A percentile compares a stretch with the other conserved stretches of the same genome.
Evolutionary conservation across 2,888 invertebrate species (phyloP).

Genomic region (Eremobia ochroleuca): DNA sequence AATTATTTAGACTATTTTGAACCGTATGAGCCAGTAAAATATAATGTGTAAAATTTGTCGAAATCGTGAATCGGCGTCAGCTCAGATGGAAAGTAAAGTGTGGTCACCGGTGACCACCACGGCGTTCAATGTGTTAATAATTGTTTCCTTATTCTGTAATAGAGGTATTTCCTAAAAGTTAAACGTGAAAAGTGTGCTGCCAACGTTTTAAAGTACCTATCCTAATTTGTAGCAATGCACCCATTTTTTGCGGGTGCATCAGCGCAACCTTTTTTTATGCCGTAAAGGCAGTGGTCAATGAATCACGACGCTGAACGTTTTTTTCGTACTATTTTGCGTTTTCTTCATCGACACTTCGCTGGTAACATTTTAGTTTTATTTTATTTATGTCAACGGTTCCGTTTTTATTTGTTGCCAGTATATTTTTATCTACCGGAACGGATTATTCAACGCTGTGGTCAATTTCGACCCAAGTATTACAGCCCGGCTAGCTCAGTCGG

Average conservation of each 20-base stretch:
- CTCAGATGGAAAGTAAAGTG: no score
- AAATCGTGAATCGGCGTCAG: no score
- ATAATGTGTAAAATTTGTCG: no score
- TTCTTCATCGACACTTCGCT: neutral
- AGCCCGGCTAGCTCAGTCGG: conserved; percentile 92
- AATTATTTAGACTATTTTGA: no score
- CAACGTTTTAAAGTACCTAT: neutral
- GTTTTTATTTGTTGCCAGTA: conserved; percentile 5
- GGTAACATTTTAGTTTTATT: conserved; percentile 19
- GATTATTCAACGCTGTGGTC: neutral
- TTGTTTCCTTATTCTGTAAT: conserved; percentile 11
- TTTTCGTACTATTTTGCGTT: conserved; percentile 2
- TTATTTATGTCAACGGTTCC: neutral
- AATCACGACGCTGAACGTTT: conserved; percentile 15
- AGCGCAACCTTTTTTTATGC: conserved; percentile 8
- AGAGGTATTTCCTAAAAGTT: neutral
- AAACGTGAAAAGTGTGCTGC: neutral
- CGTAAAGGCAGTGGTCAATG: conserved; percentile 18
- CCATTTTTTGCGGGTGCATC: conserved; percentile 13
- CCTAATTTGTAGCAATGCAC: conserved; percentile 19
- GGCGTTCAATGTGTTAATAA: no score
- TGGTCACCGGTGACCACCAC: no score
- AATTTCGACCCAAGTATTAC: accelerated
- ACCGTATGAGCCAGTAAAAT: no score
- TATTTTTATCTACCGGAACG: neutral